Evolutionary conservation across 2,888 invertebrate species (phyloP).

Genomic region (Agelastica alni): DNA sequence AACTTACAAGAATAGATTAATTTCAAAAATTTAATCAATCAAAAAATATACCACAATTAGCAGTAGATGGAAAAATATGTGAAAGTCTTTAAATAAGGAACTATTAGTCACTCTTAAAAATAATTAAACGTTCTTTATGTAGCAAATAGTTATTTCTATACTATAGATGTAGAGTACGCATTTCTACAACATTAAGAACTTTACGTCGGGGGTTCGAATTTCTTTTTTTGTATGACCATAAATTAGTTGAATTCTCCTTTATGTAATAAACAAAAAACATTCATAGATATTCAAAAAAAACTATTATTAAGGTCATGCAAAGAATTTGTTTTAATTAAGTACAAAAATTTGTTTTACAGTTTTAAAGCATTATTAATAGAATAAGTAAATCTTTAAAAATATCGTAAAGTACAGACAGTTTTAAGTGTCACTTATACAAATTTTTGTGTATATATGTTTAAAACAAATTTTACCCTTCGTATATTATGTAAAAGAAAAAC

Average conservation of each 20-base stretch:
- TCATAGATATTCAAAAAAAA: no score
- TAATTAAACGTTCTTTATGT: neutral
- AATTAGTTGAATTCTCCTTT: neutral
- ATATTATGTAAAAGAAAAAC: neutral
- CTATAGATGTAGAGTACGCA: no score
- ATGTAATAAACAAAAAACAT: no score
- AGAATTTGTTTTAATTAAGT: constrained; percentile 11
- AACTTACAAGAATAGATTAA: no score
- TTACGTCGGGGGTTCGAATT: no score
- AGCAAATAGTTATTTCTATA: neutral
- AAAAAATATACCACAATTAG: no score
- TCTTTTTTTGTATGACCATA: neutral
- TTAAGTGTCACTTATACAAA: constrained; percentile 4
- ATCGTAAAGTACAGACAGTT: neutral
- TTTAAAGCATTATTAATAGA: neutral
- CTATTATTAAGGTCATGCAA: neutral
- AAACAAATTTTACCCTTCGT: neutral
- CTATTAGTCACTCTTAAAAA: no score
- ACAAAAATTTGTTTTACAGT: constrained; percentile 15
- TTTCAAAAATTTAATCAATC: no score
- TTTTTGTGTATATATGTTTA: constrained; percentile 9
- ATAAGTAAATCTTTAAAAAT: neutral
- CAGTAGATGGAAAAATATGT: no score
- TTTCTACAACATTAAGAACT: no score
- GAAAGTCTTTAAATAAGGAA: no score